Evolutionary conservation across 2,888 invertebrate species (phyloP), one percentile per base, ranked within the genome.

Genomic region (Dryobotodes eremita): DNA sequence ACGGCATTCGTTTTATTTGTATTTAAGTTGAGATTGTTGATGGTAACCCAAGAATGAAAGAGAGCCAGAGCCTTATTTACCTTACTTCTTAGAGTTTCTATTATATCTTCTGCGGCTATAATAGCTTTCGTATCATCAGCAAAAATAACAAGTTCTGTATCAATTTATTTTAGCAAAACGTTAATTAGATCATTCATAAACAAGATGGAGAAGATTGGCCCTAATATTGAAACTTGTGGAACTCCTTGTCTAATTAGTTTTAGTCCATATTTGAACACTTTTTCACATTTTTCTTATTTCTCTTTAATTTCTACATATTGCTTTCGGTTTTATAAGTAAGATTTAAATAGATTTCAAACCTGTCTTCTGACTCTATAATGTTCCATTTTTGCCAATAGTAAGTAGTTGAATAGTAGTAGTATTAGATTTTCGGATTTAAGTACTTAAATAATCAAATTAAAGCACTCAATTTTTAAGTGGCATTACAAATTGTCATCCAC

Each of bases 241-340:
- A 31, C 5, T 53, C 8, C 15, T 42, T 65, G 15, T n/a, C n/a
- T n/a, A 42, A 42, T 36, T 36, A 36, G 0, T 65, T 42, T 65
- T 26, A 69, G 23, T 10, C 20, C 48, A 8, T 15, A 36, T 36
- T 53, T 53, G 8, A 53, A 36, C 5, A 53, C 15, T 17, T 26
- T 36, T 13, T 31, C 26, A 31, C 7, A 68, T 6, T 68, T 68
- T 6, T 26, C 7, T 50, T 50, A 7, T 48, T 48, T 13, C 1
- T 50, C 31, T 50, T 50, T 50, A 31, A 68, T 31, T 50, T 68
- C 50, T 31, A 68, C 50, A 68, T 68, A 68, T 31, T 31, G 26
- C 20, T 31, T 31, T 4, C 50, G 13, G 31, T 50, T 50, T 31
- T 7, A 8, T 50, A 31, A 23, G 50, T 50, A 68, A 13, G 68